Evolutionary conservation across 1,140 invertebrate genomes (phyloP).

Genomic region (Leptoteleia sp.): DNA sequence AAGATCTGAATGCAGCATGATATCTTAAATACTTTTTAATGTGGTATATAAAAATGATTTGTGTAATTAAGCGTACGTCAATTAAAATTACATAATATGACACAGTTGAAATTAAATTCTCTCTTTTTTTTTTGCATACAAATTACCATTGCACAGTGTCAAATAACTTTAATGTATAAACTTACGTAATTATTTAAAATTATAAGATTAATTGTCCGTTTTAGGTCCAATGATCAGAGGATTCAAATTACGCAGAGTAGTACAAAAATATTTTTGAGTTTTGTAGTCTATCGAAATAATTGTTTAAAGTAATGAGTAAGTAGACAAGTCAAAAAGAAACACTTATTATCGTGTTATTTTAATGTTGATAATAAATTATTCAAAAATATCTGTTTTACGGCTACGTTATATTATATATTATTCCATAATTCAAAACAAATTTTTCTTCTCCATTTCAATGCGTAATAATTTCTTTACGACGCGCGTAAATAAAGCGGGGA

Average conservation of each 20-base stretch:
- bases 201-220: conserved; percentile 14
- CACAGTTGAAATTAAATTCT: too few species aligned
- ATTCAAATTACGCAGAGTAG: conserved; percentile 15
- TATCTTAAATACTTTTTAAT: too few species aligned
- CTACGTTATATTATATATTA: neutral
- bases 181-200: neutral
- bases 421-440: conserved; percentile 6
- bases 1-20: too few species aligned
- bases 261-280: conserved; percentile 21
- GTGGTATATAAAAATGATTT: too few species aligned
- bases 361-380: conserved; percentile 22
- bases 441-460: conserved; percentile 1
- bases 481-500: neutral
- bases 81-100: too few species aligned
- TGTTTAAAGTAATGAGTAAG: conserved; percentile 17
- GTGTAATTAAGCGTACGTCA: too few species aligned
- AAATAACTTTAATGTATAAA: too few species aligned
- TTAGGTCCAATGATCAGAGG: conserved; percentile 21
- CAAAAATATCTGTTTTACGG: neutral
- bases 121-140: too few species aligned
- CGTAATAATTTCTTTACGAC: neutral
- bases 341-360: neutral
- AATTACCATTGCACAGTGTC: too few species aligned
- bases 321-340: conserved; percentile 6
- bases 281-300: neutral